Evolutionary conservation across 2,888 invertebrate species (phyloP), one percentile per base, ranked within the genome.

Genomic region (Dioctria rufipes): DNA sequence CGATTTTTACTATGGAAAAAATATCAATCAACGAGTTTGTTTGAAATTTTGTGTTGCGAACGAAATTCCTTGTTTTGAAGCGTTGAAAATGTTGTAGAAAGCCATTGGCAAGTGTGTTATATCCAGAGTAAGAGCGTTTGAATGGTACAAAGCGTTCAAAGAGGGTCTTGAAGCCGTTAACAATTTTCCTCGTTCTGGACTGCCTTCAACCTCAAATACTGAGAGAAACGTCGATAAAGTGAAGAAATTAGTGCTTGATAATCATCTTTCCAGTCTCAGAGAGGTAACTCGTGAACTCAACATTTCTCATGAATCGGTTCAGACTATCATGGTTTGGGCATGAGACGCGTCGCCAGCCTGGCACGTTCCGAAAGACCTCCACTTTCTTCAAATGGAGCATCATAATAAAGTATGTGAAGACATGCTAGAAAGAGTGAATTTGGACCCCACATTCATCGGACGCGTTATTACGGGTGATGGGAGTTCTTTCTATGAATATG

Each of bases 1-100:
- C 3, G 54, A 73, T 73, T 73, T 73, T 49, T 51, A 73, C 54
- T 25, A 51, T 73, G 73, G 54, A 73, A 73, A 73, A 73, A 73
- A 73, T 54, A 73, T 73, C 39, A 54, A 73, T 51, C 51, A 73
- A 25, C 54, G 51, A 71, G 49, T 71, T 71, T 71, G 49, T 46
- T 54, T 54, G 54, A 54, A 54, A 54, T 8, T 54, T 54, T 54
- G 46, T 46, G 46, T 8, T 46, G 46, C 11, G 54, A 11, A 54
- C 5, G 11, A 54, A 54, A 11, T 54, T 46, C 54, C 54, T 54
- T 54, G 11, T 11, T 11, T 11, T 54, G 11, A 54, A 54, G 5
- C 54, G 11, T 8, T 4, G 69, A n/a, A 42, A 40, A 69, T 69
- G 43, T 9, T 42, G 43, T 40, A 2, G n/a, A 42, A 42, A 25